Conservation (phyloP, 2,888 invertebrate species). For the Nephrocerus scutellatus region DNA sequence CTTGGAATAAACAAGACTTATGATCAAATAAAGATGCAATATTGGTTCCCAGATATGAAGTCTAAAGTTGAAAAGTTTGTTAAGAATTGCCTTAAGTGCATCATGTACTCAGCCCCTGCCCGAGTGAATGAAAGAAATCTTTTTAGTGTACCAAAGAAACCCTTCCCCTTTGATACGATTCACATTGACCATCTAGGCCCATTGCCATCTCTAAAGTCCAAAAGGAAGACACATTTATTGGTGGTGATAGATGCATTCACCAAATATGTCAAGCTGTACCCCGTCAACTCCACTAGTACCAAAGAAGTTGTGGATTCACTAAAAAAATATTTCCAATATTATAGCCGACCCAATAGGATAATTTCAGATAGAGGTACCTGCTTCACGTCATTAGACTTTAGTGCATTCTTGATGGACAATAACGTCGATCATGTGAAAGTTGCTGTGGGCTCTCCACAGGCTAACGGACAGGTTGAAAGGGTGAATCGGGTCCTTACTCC, state of each 20-base stretch:
- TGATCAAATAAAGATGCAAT: conserved; percentile 2
- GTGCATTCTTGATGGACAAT: background rate
- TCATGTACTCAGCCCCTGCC: background rate
- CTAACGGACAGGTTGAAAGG: conserved; percentile 15
- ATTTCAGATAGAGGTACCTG: conserved; percentile 13
- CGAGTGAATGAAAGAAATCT: conserved; percentile 24
- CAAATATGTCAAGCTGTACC: no score
- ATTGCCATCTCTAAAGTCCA: conserved; percentile 8
- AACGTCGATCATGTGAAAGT: conserved; percentile 3
- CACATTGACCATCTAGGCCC: conserved; percentile 14
- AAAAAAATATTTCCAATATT: conserved; percentile 8
- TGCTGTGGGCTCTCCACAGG: conserved; percentile 4
- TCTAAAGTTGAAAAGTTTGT: no score
- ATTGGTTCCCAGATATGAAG: conserved; percentile 12
- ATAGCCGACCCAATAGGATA: conserved; percentile 10
- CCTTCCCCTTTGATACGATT: conserved; percentile 23
- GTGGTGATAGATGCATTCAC: conserved; percentile 10
- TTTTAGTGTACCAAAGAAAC: conserved; percentile 26
- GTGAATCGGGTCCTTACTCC: no score
- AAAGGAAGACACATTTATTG: conserved; percentile 10
- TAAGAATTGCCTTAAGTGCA: conserved; percentile 10
- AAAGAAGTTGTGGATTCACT: no score
- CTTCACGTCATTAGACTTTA: conserved; percentile 13
- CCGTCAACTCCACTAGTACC: no score
- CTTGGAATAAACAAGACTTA: conserved; percentile 4